phyloP scores from a whole-genome alignment of 2,113 vertebrate genomes.

The Dolichallabes microphthalmus region DNA sequence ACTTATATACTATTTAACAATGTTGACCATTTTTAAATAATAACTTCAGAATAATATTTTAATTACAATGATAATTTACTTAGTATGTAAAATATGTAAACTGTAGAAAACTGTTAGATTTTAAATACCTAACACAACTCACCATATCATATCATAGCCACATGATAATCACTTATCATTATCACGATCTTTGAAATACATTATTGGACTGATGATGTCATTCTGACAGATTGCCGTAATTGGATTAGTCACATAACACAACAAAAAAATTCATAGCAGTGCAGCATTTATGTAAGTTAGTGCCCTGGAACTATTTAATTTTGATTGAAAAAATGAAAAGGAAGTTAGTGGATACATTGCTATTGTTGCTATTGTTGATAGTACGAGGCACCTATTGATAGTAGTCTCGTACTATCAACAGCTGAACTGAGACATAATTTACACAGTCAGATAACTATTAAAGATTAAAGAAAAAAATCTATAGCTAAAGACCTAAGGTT shows the following conservation, averaged over 20 bases:
- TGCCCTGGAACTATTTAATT: not conserved
- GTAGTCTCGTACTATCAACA: not conserved
- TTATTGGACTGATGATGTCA: not conserved
- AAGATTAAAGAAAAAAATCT: not conserved
- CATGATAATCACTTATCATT: not conserved
- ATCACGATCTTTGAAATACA: not conserved
- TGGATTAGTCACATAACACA: not conserved
- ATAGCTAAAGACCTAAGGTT: slow-evolving; percentile 11
- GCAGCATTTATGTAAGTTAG: not conserved
- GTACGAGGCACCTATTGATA: not conserved
- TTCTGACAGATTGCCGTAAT: not conserved
- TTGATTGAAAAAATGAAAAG: not conserved
- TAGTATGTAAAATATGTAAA: not conserved
- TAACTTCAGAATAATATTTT: not conserved
- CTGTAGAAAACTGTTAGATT: not conserved
- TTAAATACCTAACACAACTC: not conserved
- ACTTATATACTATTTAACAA: not conserved
- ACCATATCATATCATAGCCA: not conserved
- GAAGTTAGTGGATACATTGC: not conserved
- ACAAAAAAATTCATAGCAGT: not conserved
- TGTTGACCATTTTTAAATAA: not conserved
- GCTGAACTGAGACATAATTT: not conserved
- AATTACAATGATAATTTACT: not conserved
- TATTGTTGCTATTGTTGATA: too few species aligned
- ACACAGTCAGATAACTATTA: not conserved